Percentiles rank a stretch among this genome's conserved stretches.
phyloP scores from a whole-genome alignment of 2,888 invertebrate genomes.

The Amiota mariae region DNA sequence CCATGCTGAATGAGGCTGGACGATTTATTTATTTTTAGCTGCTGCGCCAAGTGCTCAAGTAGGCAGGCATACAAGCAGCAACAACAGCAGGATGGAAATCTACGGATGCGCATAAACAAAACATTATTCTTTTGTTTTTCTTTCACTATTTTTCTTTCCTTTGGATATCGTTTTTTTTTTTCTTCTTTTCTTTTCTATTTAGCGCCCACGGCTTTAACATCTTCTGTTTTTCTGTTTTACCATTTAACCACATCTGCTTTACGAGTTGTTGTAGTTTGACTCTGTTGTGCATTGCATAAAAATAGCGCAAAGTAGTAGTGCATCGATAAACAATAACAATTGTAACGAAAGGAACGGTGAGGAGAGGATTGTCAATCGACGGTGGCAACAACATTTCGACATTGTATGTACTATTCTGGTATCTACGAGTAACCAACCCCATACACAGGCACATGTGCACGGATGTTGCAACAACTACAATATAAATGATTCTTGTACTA shows the following conservation, averaged over 20 bases:
- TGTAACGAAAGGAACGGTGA: conserved; percentile 21
- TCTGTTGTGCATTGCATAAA: conserved; percentile 46
- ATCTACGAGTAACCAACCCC: conserved; percentile 28
- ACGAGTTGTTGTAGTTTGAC: neutral
- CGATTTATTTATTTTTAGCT: conserved; percentile 52
- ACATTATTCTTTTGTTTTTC: conserved; percentile 11
- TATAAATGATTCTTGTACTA: neutral
- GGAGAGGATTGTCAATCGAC: no score
- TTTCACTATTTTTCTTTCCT: neutral
- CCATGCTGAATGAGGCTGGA: conserved; percentile 6
- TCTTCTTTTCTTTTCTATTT: conserved; percentile 1
- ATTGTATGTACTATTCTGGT: no score
- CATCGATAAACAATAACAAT: conserved; percentile 66
- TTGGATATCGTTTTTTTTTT: neutral
- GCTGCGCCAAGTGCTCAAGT: conserved; percentile 34
- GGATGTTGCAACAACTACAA: conserved; percentile 41
- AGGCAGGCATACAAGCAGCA: neutral
- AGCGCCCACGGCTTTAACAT: conserved; percentile 18
- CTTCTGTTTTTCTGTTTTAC: conserved; percentile 33
- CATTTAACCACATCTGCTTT: conserved; percentile 15
- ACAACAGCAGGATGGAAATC: conserved; percentile 34
- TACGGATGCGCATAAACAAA: conserved; percentile 19
- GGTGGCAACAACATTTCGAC: no score
- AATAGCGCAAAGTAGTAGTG: conserved; percentile 66
- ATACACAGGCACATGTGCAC: conserved; percentile 52